phyloP scores from a whole-genome alignment of 1,140 invertebrate species.

The Hypothenemus hampei region DNA sequence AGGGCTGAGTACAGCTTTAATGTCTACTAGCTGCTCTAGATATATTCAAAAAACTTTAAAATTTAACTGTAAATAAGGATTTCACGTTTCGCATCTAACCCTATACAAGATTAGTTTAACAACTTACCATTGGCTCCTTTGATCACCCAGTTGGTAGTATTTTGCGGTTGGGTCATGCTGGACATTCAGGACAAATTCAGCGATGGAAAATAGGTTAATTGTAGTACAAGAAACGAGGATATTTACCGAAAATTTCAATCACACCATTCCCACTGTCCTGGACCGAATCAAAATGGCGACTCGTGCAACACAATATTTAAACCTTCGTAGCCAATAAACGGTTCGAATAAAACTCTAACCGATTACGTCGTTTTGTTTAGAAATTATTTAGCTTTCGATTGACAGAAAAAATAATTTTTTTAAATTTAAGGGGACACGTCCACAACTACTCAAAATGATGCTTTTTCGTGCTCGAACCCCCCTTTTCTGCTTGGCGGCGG shows the following conservation, averaged over 20 bases:
- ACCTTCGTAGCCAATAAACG: slow-evolving; percentile 13
- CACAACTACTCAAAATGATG: slow-evolving; percentile 42
- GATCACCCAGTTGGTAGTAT: slow-evolving; percentile 60
- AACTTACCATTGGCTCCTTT: slow-evolving; percentile 61
- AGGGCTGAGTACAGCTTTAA: too few species aligned
- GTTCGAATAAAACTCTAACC: slow-evolving; percentile 30
- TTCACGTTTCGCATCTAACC: too few species aligned
- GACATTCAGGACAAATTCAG: slow-evolving; percentile 3
- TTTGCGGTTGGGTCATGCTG: slow-evolving; percentile 56
- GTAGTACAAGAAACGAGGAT: slow-evolving; percentile 6
- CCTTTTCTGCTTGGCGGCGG: slow-evolving; percentile 56
- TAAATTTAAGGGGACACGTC: slow-evolving; percentile 33
- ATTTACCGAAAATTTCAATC: slow-evolving; percentile 22
- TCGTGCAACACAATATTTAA: slow-evolving; percentile 48
- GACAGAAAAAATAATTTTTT: slow-evolving; percentile 18
- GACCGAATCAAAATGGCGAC: slow-evolving; percentile 53
- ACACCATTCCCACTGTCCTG: slow-evolving; percentile 23
- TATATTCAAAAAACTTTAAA: too few species aligned
- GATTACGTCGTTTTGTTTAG: slow-evolving; percentile 19
- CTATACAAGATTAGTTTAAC: too few species aligned
- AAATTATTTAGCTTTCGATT: slow-evolving; percentile 29
- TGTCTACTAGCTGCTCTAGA: too few species aligned
- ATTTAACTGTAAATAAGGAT: too few species aligned
- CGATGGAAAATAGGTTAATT: slow-evolving; percentile 17
- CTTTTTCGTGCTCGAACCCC: slow-evolving; percentile 51